Evolutionary conservation across 2,797 vertebrate species (phyloP), one percentile per base, ranked within the genome.

Genomic region (Anguilla obscura): DNA sequence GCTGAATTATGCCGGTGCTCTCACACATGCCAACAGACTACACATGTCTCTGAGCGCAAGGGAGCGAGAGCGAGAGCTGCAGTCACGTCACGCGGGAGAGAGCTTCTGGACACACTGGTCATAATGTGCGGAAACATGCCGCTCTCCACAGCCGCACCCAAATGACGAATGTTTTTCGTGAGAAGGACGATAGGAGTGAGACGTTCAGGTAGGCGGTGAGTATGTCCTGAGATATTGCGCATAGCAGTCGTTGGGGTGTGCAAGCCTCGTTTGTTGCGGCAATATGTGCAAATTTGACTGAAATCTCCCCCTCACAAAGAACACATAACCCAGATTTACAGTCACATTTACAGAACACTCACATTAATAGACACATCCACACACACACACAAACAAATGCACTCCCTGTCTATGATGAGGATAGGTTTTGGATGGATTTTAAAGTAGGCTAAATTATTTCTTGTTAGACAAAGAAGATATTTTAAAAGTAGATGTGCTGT

Each of bases 1-100:
- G 54, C 86, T 93, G 90, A 94, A 93, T 95, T 86, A 91, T 93
- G 87, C 82, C 93, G 92, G 89, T 0, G 85, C 87, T 90, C 89
- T 89, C 90, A 88, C 85, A 90, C 85, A 66, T 45, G 14, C 48
- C 21, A 74, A 74, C 21, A 79, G 45, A 74, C 69, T 86, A 63
- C 85, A 71, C 24, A 63, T 86, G 12, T n/a, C 21, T 60, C 50
- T 16, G 86, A 60, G 66, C 52, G 4, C n/a, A 36, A 79, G 30
- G 48, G 33, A 60, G 14, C 36, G 12, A 8, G 74, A 45, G 74
- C 12, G 45, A 16, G 16, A 79, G 74, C 74, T 40, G 74, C 36
- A 18, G 30, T 79, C 18, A 45, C 33, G 3, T 76, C 10, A 79
- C 21, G 33, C 33, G 45, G 4, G 27, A 74, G 74, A 36, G 12